Base-by-base conservation (phyloP, 2,888 invertebrate genomes). In the Aquatica leii region DNA sequence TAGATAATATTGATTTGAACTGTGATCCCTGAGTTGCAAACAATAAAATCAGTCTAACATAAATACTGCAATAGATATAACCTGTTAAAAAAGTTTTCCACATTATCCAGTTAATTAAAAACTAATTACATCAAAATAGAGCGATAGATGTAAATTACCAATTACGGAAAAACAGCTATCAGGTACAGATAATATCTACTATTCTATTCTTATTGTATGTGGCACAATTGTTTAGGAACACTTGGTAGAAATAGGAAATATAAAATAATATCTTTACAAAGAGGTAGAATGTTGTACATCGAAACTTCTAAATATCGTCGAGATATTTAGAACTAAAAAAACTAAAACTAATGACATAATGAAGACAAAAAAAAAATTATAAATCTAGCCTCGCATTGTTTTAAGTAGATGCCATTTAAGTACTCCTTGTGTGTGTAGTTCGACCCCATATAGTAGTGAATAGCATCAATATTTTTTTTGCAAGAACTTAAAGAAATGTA, bases 21-120 rank as follows among this genome's bases (percentile, higher is more conserved):
- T 67, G 65, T 71, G 70, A 73, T 76, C 75, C 76, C 77, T 77
- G 77, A 77, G 76, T 71, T 70, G 62, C 62, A 70, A 73, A 24
- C 24, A 24, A 75, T 70, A 75, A 72, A 76, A 74, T 76, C 77
- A 76, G 77, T 77, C 76, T 76, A 75, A 74, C 70, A 73, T 68
- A 70, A 63, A 63, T 63, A 63, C 63, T 63, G 59, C 37, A 6
- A 43, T 12, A 43, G 9, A 43, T 9, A 43, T 2, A 43, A 43
- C 15, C 43, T 15, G 43, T 14, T 43, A 14, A 14, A 14, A 17
- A n/a, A n/a, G n/a, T 43, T 4, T 43, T 35, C 24, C 49, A 48
- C 48, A 18, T 18, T 35, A 12, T 35, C 5, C 2, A 5, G 2
- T 37, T 6, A 24, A 24, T 24, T 24, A 24, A 24, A 37, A 37